Percentiles rank a stretch among this genome's conserved stretches.
phyloP scores from a whole-genome alignment of 2,888 invertebrate genomes.

The Dicycla oo region DNA sequence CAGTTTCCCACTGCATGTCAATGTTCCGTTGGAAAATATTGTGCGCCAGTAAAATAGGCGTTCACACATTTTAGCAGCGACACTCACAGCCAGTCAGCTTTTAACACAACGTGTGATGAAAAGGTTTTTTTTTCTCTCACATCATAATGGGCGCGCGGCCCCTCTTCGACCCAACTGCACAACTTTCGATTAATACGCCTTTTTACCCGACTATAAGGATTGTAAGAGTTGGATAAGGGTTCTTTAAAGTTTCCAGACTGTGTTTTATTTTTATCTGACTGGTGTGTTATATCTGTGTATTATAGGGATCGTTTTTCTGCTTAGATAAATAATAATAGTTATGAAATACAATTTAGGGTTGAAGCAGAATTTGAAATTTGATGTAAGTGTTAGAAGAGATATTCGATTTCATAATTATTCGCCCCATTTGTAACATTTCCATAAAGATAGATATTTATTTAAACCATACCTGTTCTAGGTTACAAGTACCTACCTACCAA shows the following conservation, averaged over 20 bases:
- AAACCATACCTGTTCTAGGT: not conserved
- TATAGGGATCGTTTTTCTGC: not conserved
- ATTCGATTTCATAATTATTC: constrained; percentile 4
- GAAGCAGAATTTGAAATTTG: not conserved
- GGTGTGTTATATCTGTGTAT: no score
- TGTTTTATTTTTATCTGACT: constrained; percentile 4
- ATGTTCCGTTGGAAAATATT: constrained; percentile 53
- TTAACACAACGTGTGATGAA: constrained; percentile 55
- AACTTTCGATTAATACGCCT: constrained; percentile 51
- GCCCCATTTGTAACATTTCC: not conserved
- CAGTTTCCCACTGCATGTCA: constrained; percentile 33
- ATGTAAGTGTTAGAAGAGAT: not conserved
- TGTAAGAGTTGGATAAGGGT: constrained; percentile 12
- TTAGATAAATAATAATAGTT: not conserved
- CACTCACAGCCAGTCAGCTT: constrained; percentile 51
- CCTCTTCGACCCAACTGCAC: constrained; percentile 43
- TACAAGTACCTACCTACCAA: not conserved
- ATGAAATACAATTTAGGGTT: not conserved
- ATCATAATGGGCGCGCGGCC: constrained; percentile 43
- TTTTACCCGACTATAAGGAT: constrained; percentile 24
- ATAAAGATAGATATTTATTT: not conserved
- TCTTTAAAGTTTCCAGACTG: constrained; percentile 6
- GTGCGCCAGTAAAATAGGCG: constrained; percentile 50
- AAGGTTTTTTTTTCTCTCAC: constrained; percentile 34
- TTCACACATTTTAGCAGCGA: constrained; percentile 52